These are phyloP conservation scores for Rattus norvegicus DNA, from an alignment of 2,113 vertebrate species.

Conservation along the genomic window DNA sequence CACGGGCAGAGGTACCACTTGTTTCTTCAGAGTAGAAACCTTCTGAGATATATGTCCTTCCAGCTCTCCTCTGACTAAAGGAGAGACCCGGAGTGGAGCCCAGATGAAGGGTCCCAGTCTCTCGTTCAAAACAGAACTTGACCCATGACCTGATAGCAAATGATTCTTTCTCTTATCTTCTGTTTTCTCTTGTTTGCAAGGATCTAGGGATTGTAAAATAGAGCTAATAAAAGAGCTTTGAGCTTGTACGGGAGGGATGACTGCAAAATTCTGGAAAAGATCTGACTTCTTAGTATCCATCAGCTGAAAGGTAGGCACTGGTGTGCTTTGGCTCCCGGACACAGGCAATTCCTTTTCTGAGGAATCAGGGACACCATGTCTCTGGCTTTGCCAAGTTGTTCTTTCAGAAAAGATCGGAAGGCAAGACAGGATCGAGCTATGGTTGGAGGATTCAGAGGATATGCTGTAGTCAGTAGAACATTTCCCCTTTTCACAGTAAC, in stretches of 20 bases:
- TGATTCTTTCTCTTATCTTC: constrained; percentile 11
- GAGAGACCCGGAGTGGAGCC: not conserved
- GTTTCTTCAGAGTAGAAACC: constrained; percentile 55
- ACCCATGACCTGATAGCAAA: constrained; percentile 19
- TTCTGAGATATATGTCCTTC: constrained; percentile 73
- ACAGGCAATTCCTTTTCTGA: not conserved
- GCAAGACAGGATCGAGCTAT: constrained; percentile 29
- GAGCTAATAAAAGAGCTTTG: constrained; percentile 49
- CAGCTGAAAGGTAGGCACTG: constrained; percentile 31
- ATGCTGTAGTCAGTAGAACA: not conserved
- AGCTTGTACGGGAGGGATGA: constrained; percentile 35
- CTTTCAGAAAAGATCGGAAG: constrained; percentile 48
- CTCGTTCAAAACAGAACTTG: constrained; percentile 20
- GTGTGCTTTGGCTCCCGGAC: not conserved
- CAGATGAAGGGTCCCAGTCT: not conserved
- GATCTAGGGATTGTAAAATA: not conserved
- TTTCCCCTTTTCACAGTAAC: constrained; percentile 65
- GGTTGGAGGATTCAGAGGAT: constrained; percentile 55
- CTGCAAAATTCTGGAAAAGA: constrained; percentile 45
- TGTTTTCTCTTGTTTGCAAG: constrained; percentile 43
- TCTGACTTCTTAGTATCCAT: constrained; percentile 36
- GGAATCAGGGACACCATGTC: constrained; percentile 33
- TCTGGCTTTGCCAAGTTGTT: constrained; percentile 33
- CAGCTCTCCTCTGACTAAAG: constrained; percentile 55
- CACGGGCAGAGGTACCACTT: constrained; percentile 64